Base-by-base conservation (phyloP, 2,113 vertebrate genomes). In the Gallinago jamesoni region DNA sequence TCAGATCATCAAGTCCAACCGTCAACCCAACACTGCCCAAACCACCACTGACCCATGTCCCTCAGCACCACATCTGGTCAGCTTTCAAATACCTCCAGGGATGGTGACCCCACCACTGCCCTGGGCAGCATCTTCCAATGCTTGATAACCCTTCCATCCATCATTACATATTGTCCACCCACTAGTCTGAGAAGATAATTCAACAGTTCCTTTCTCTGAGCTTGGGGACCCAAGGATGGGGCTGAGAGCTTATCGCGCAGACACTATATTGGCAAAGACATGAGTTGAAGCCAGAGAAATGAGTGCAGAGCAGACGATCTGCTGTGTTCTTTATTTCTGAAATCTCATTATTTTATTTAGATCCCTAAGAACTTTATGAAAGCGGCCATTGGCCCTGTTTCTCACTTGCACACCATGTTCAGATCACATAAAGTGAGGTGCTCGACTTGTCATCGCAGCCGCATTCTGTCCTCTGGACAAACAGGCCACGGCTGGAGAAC, bases 401-500 rank as follows among this genome's bases (percentile, higher is more conserved):
- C 39, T 47, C 39, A n/a, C 21, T 45, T 23, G n/a, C 28, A 24
- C 22, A 24, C 25, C 63, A 63, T 1, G 15, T 37, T 75, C 27
- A 50, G 43, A 33, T 13, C 31, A 28, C 22, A 13, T 35, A 57
- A 18, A n/a, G 27, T 0, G 3, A 56, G 35, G 31, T 30, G 48
- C 56, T 50, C 35, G 14, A 18, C 24, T 20, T 8, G 18, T 24
- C 64, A 57, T 17, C 3, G 1, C 48, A 28, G 24, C 31, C 1
- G 1, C 19, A 30, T 9, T 43, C 63, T 4, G 0, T 10, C 15
- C 28, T 20, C 21, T 45, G 43, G 14, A 52, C 50, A 37, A 30
- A 55, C 35, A 21, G 28, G 7, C 35, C 14, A 8, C 0, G 0
- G 55, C 19, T 7, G 31, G 3, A n/a, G 14, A 11, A 11, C 16